Percentiles rank a stretch among this genome's conserved stretches.
Evolutionary conservation across 2,113 vertebrate species (phyloP).

Genomic region (Leptosomus discolor): DNA sequence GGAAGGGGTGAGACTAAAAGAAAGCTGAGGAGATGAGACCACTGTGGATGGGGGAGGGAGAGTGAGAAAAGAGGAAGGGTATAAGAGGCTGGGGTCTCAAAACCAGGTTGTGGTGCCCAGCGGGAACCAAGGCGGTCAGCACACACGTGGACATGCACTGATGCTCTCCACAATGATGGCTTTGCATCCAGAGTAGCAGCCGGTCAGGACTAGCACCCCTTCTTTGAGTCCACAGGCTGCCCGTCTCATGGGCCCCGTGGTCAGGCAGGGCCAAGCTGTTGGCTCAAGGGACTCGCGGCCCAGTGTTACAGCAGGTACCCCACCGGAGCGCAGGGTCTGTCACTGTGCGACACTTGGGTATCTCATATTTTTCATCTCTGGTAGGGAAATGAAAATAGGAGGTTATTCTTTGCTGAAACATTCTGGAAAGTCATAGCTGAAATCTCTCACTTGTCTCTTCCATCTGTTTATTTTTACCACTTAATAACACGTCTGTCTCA

Average conservation of each 20-base stretch:
- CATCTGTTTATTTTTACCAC: constrained; percentile 51
- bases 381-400: not conserved
- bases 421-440: constrained; percentile 5
- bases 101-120: not conserved
- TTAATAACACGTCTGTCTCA: constrained; percentile 25
- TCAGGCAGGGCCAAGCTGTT: not conserved
- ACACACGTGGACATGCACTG: fast-evolving
- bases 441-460: constrained; percentile 13
- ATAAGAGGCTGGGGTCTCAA: not conserved
- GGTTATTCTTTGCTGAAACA: not conserved
- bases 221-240: not conserved
- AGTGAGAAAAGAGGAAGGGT: not conserved
- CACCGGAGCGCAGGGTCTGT: not conserved
- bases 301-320: fast-evolving
- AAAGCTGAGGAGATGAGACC: not conserved
- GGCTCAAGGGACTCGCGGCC: not conserved
- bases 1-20: not conserved
- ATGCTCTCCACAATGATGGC: fast-evolving
- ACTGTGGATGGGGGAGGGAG: not conserved
- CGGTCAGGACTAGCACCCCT: not conserved
- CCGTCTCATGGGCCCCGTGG: not conserved
- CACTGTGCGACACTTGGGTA: not conserved
- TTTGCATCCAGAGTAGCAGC: not conserved
- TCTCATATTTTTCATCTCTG: not conserved
- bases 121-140: not conserved